Percentiles rank a stretch among this genome's conserved stretches.
These are phyloP conservation scores for Meleagris gallopavo DNA, from an alignment of 2,113 vertebrate genomes.

Conservation along the genomic window DNA sequence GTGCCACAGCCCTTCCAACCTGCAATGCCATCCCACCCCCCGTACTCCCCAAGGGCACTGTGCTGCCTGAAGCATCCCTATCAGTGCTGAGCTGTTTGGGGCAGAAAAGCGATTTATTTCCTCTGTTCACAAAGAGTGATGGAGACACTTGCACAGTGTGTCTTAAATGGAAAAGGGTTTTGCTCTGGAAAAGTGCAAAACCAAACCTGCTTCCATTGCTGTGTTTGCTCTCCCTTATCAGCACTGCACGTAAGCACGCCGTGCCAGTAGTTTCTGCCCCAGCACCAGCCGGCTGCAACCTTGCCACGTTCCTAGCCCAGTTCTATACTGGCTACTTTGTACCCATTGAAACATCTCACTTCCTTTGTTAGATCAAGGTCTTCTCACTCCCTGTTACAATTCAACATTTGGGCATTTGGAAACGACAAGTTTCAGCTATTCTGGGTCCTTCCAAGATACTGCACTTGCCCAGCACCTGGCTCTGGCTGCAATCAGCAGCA, in stretches of 20 bases:
- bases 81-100: not conserved
- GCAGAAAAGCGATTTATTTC: not conserved
- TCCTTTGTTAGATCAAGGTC: not conserved
- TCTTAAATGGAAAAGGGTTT: not conserved
- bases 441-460: not conserved
- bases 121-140: rapidly evolving
- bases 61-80: not conserved
- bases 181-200: not conserved
- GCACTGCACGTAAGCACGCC: rapidly evolving
- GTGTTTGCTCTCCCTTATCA: not conserved
- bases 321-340: not conserved
- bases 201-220: not conserved
- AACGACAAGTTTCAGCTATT: not conserved
- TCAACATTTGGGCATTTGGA: not conserved
- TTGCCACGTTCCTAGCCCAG: not conserved
- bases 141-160: not conserved
- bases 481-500: not conserved
- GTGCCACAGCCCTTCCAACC: not conserved
- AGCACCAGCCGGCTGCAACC: not conserved
- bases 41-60: not conserved
- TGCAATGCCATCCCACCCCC: rapidly evolving
- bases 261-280: not conserved
- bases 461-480: rapidly evolving
- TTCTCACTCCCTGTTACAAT: not conserved
- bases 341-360: not conserved